Conservation (phyloP, 2,888 invertebrate species). For the Dasypolia templi region DNA sequence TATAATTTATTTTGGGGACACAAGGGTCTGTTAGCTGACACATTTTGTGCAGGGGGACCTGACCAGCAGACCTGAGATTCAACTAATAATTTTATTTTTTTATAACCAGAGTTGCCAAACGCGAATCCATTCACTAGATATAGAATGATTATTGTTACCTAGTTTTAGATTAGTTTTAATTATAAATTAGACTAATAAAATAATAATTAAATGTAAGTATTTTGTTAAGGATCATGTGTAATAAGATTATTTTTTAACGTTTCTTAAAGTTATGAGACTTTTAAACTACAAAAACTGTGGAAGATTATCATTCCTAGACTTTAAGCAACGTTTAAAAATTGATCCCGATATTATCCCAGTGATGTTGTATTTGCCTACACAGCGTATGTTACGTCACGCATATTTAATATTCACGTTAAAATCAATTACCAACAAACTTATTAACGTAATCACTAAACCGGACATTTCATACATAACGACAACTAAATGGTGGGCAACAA, state of each 20-base stretch:
- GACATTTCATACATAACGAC: slow-evolving; percentile 45
- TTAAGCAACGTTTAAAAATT: neutral
- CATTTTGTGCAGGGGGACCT: neutral
- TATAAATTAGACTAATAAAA: too few relatives aligned
- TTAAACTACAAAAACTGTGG: neutral
- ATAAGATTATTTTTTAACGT: neutral
- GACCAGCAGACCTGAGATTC: neutral
- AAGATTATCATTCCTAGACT: neutral
- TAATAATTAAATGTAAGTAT: too few relatives aligned
- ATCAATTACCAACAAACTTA: slow-evolving; percentile 56
- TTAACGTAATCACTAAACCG: slow-evolving; percentile 60
- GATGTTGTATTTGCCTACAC: neutral
- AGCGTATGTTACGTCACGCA: neutral
- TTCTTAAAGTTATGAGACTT: neutral
- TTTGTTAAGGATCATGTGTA: too few relatives aligned
- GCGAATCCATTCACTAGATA: too few relatives aligned
- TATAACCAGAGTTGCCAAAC: neutral
- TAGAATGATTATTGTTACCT: too few relatives aligned
- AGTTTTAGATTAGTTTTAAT: too few relatives aligned
- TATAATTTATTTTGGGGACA: slow-evolving; percentile 24
- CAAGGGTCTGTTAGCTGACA: neutral
- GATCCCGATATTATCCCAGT: neutral
- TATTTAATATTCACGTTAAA: slow-evolving; percentile 46
- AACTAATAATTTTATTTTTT: neutral
- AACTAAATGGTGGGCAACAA: slow-evolving; percentile 52